A percentile compares a stretch with the other conserved stretches of the same genome.
Evolutionary conservation across 2,888 invertebrate species (phyloP).

Genomic region (Dicyrtoma fusca): DNA sequence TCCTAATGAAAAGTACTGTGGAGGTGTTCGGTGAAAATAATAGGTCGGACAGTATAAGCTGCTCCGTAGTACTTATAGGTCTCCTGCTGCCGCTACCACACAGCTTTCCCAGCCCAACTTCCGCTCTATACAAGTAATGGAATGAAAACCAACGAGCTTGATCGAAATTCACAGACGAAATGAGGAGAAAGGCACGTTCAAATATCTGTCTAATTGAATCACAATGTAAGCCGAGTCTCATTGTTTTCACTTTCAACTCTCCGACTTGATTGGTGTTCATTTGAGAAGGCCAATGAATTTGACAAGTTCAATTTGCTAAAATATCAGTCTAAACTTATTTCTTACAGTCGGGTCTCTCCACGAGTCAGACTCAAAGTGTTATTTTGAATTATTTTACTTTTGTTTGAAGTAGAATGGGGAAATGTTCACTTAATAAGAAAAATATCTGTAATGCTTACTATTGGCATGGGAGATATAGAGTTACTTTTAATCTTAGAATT

Average conservation of each 20-base stretch:
- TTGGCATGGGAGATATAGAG: too few relatives aligned
- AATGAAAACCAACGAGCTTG: not conserved
- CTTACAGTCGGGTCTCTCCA: too few relatives aligned
- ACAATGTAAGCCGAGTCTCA: conserved; percentile 17
- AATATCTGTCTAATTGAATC: conserved; percentile 29
- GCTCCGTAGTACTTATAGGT: not conserved
- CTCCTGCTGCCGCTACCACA: not conserved
- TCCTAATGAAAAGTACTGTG: too few relatives aligned
- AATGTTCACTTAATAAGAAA: too few relatives aligned
- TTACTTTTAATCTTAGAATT: too few relatives aligned
- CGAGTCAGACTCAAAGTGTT: too few relatives aligned
- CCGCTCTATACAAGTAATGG: not conserved
- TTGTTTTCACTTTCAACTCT: conserved; percentile 16
- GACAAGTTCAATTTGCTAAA: too few relatives aligned
- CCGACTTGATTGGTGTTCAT: not conserved
- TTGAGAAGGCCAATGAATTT: conserved; percentile 6
- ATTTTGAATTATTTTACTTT: too few relatives aligned
- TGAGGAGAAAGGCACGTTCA: conserved; percentile 16
- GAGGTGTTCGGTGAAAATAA: not conserved
- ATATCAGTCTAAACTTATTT: too few relatives aligned
- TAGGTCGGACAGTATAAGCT: not conserved
- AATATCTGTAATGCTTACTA: too few relatives aligned
- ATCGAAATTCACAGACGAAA: conserved; percentile 11
- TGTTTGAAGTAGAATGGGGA: too few relatives aligned
- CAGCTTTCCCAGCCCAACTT: too few relatives aligned